These are phyloP conservation scores for Catharus bicknelli DNA, from an alignment of 2,113 vertebrate genomes.

Conservation along the genomic window DNA sequence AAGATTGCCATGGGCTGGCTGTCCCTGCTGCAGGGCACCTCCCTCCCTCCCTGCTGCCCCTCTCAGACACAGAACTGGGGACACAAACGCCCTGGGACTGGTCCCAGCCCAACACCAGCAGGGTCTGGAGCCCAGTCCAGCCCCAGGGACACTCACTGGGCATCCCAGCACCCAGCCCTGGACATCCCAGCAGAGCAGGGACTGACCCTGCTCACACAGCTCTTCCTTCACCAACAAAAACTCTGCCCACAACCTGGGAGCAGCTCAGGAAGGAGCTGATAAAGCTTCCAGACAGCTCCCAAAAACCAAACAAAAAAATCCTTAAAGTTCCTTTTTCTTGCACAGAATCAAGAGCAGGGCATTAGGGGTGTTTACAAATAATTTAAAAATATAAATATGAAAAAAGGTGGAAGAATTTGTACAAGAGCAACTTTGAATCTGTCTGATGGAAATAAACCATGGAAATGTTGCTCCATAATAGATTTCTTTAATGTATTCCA, in stretches of 20 bases:
- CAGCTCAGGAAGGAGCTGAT: not conserved
- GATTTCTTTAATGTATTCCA: not conserved
- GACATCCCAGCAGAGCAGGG: rapidly evolving
- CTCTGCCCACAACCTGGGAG: not conserved
- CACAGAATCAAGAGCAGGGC: not conserved
- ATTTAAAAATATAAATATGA: not conserved
- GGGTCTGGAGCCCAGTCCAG: not conserved
- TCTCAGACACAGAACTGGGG: no score
- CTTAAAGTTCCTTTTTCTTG: not conserved
- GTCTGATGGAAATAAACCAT: not conserved
- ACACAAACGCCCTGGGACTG: no score
- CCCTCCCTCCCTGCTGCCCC: no score
- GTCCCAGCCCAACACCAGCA: no score
- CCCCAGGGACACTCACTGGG: not conserved
- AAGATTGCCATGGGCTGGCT: not conserved
- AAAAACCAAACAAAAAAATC: not conserved
- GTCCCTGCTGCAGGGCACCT: no score
- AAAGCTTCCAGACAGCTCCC: not conserved
- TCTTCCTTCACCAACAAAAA: not conserved
- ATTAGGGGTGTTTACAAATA: not conserved
- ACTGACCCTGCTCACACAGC: not conserved
- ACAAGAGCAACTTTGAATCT: not conserved
- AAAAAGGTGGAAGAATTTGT: not conserved
- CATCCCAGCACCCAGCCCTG: not conserved
- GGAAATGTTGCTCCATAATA: not conserved